Conservation (phyloP, 1,140 invertebrate genomes). For the Panonychus citri region DNA sequence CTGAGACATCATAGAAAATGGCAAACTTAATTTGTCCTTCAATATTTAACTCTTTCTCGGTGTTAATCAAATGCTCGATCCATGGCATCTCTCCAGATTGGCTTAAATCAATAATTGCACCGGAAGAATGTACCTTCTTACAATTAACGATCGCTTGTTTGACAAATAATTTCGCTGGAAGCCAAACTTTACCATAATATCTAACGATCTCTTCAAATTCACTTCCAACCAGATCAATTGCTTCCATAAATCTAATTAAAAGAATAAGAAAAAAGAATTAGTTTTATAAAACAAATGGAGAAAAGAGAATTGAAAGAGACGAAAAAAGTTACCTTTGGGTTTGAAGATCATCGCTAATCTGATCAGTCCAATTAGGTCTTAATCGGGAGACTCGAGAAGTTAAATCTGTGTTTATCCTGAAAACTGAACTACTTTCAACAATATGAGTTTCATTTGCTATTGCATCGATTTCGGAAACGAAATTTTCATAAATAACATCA, state of each 20-base stretch:
- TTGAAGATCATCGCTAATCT: no score
- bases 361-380: no score
- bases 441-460: conserved; percentile 61
- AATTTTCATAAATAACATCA: conserved; percentile 59
- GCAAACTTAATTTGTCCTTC: conserved; percentile 42
- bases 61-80: conserved; percentile 58
- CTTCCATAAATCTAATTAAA: conserved; percentile 32
- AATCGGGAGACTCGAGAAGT: conserved; percentile 45
- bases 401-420: conserved; percentile 52
- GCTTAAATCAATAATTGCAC: conserved; percentile 49
- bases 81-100: conserved; percentile 38
- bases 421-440: conserved; percentile 20
- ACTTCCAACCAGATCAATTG: conserved; percentile 46
- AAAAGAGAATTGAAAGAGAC: no score
- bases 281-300: no score
- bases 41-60: conserved; percentile 51
- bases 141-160: conserved; percentile 41
- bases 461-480: conserved; percentile 83
- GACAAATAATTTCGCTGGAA: conserved; percentile 52
- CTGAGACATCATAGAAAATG: conserved; percentile 37
- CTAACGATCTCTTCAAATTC: conserved; percentile 56
- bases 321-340: no score
- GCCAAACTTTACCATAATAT: conserved; percentile 46
- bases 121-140: conserved; percentile 32
- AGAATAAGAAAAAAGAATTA: no score